Percentiles rank a stretch among this genome's conserved stretches.
Conservation (phyloP, 2,113 vertebrate genomes). For the Pluvialis apricaria region DNA sequence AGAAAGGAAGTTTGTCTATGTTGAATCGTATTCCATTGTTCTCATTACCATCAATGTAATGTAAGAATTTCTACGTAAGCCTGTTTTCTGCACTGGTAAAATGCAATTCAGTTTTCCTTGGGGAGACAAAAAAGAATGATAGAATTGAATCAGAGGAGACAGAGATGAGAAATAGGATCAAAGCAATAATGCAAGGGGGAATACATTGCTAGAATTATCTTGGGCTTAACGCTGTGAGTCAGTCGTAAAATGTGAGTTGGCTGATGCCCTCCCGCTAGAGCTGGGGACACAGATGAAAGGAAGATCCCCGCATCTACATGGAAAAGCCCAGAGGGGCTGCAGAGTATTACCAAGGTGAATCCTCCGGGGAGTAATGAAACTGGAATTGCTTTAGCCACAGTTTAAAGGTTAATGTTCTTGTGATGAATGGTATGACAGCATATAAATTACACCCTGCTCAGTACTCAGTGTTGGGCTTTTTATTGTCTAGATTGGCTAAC, state of each 20-base stretch:
- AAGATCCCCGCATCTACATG: not conserved
- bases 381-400: constrained; percentile 23
- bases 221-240: not conserved
- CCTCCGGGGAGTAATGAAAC: constrained; percentile 4
- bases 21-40: not conserved
- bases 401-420: constrained; percentile 33
- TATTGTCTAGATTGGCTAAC: not conserved
- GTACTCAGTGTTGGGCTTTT: not conserved
- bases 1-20: not conserved
- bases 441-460: not conserved
- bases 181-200: not conserved
- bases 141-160: not conserved
- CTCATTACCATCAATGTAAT: not conserved
- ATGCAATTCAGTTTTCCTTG: not conserved
- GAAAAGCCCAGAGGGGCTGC: not conserved
- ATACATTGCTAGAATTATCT: not conserved
- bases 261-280: not conserved
- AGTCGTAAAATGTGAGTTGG: not conserved
- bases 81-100: not conserved
- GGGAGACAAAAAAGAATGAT: not conserved
- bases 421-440: constrained; percentile 10
- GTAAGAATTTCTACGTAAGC: not conserved
- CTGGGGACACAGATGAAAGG: constrained; percentile 30
- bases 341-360: not conserved
- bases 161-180: not conserved